Conservation (phyloP, 2,888 invertebrate species). For the Mechanitis messenoides region DNA sequence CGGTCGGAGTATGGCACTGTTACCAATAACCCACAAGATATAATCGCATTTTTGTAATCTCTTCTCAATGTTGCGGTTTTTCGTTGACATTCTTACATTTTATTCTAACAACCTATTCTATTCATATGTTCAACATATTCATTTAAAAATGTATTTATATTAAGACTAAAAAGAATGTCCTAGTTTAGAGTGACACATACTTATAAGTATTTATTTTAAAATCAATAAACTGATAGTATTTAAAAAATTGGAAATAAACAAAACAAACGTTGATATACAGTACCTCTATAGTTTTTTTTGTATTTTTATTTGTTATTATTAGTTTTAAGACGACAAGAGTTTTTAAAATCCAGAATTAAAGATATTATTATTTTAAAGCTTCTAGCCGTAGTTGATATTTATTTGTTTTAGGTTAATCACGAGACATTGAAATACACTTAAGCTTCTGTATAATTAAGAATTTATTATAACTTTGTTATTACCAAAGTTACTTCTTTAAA, state of each 20-base stretch:
- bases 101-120: not conserved
- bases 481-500: slow-evolving; percentile 43
- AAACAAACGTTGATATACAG: slow-evolving; percentile 30
- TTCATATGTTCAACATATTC: slow-evolving; percentile 37
- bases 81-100: not conserved
- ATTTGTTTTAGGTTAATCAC: slow-evolving; percentile 45
- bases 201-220: slow-evolving; percentile 1
- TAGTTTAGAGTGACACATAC: not conserved
- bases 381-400: slow-evolving; percentile 54
- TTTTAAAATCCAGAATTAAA: slow-evolving; percentile 66
- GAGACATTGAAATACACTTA: slow-evolving; percentile 20
- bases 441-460: slow-evolving; percentile 30
- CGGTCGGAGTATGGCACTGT: slow-evolving; percentile 50
- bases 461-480: slow-evolving; percentile 30
- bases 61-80: slow-evolving; percentile 1
- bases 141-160: slow-evolving; percentile 30
- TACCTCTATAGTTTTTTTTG: slow-evolving; percentile 48
- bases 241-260: slow-evolving; percentile 14
- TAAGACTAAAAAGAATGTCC: slow-evolving; percentile 20
- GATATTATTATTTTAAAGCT: slow-evolving; percentile 66
- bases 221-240: not conserved
- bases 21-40: slow-evolving; percentile 46
- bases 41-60: slow-evolving; percentile 5
- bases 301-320: slow-evolving; percentile 60
- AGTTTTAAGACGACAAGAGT: slow-evolving; percentile 64